Conservation (phyloP, 2,888 invertebrate species). For the Erebia ligea region DNA sequence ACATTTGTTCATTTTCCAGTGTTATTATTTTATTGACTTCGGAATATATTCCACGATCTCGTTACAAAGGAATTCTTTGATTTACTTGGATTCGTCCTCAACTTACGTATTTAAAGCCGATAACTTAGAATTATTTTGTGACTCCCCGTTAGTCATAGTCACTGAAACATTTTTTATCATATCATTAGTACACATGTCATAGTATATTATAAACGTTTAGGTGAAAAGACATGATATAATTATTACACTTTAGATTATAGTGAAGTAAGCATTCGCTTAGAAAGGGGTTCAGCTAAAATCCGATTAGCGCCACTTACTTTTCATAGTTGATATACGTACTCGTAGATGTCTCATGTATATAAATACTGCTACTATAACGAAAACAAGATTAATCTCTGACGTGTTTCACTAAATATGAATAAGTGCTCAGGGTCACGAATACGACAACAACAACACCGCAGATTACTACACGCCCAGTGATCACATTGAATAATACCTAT, state of each 20-base stretch:
- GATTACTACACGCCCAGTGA: constrained; percentile 6
- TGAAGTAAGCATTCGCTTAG: constrained; percentile 59
- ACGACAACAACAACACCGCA: not conserved
- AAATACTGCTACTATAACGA: not conserved
- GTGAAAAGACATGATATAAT: constrained; percentile 64
- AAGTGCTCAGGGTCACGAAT: not conserved
- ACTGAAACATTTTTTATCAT: constrained; percentile 69
- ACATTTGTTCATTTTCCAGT: not conserved
- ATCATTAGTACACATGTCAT: constrained; percentile 79
- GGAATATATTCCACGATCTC: not conserved
- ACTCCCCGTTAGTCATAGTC: constrained; percentile 31
- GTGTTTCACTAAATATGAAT: not conserved
- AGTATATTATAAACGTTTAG: constrained; percentile 72
- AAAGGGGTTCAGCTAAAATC: constrained; percentile 54
- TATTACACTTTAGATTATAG: constrained; percentile 63
- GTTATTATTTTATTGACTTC: not conserved
- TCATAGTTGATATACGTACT: constrained; percentile 17
- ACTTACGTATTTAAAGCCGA: constrained; percentile 5
- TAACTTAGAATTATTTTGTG: constrained; percentile 4
- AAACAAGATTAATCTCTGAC: not conserved
- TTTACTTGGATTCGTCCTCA: not conserved
- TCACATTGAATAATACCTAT: constrained; percentile 28
- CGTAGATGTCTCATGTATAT: not conserved
- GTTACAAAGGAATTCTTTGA: not conserved
- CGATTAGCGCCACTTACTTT: constrained; percentile 46